A percentile compares a stretch with the other conserved stretches of the same genome.
phyloP scores from a whole-genome alignment of 2,888 invertebrate species.

The Drosophila rubida region DNA sequence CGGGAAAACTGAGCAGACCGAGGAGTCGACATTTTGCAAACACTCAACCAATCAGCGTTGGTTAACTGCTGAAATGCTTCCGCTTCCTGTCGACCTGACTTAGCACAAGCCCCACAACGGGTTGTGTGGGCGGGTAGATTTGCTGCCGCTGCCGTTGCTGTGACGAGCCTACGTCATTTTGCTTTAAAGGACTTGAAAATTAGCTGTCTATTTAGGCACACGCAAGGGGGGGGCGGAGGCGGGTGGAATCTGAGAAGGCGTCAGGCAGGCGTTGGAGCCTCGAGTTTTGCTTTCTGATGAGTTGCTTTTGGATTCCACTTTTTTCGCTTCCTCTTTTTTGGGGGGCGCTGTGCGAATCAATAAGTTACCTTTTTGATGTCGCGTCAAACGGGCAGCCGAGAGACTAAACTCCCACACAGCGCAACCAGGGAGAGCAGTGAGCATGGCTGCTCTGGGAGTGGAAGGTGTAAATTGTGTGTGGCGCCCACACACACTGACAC shows the following conservation, averaged over 20 bases:
- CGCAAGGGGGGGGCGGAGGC: constrained; percentile 51
- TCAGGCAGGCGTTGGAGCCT: neutral
- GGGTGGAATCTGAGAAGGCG: neutral
- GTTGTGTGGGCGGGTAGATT: neutral
- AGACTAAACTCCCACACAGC: constrained; percentile 19
- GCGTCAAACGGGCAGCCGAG: constrained; percentile 23
- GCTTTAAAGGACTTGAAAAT: constrained; percentile 74
- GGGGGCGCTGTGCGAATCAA: constrained; percentile 67
- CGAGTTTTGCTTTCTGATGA: constrained; percentile 43
- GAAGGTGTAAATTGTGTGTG: constrained; percentile 42
- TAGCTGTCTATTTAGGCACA: constrained; percentile 79
- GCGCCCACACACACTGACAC: constrained; percentile 14
- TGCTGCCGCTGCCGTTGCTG: constrained; percentile 1
- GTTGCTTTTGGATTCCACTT: constrained; percentile 49
- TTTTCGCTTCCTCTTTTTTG: constrained; percentile 36
- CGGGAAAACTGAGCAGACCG: neutral
- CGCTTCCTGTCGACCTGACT: constrained; percentile 68
- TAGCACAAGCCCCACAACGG: constrained; percentile 24
- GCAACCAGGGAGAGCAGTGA: constrained; percentile 8
- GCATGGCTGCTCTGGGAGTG: neutral
- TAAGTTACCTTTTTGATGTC: constrained; percentile 64
- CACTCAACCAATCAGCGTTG: constrained; percentile 79
- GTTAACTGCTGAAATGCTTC: constrained; percentile 79
- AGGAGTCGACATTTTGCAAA: constrained; percentile 62
- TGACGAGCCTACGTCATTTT: constrained; percentile 67